These are phyloP conservation scores for Zeugodacus cucurbitae DNA, from an alignment of 1,140 invertebrate species.

Conservation along the genomic window DNA sequence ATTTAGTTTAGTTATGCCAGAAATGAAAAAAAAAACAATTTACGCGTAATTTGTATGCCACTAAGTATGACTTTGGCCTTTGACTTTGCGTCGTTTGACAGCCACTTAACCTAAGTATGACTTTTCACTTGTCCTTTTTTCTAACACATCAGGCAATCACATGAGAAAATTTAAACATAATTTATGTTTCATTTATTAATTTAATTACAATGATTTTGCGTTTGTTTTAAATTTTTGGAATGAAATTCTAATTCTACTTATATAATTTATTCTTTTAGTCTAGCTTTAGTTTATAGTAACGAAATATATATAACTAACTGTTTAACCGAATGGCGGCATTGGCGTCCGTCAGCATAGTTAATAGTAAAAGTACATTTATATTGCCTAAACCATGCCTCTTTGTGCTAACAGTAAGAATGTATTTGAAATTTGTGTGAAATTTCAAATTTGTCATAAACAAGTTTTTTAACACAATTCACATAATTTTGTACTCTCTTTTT, in stretches of 20 bases:
- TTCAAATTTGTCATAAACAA: not conserved
- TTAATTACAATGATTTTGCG: not conserved
- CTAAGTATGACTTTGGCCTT: no score
- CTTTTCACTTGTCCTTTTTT: constrained; percentile 54
- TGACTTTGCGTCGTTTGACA: no score
- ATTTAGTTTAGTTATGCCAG: constrained; percentile 25
- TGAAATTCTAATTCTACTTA: constrained; percentile 43
- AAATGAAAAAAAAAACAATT: no score
- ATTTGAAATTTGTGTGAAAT: not conserved
- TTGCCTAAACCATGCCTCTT: not conserved
- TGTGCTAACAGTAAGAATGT: not conserved
- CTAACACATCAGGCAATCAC: constrained; percentile 25
- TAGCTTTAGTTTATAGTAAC: not conserved
- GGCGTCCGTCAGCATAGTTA: not conserved
- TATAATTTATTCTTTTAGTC: constrained; percentile 41
- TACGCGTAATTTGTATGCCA: constrained; percentile 1
- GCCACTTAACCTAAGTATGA: no score
- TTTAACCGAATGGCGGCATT: not conserved
- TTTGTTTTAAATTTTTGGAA: constrained; percentile 25
- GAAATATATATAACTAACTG: not conserved
- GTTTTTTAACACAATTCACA: not conserved
- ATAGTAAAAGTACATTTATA: not conserved
- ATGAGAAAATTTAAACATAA: not conserved
- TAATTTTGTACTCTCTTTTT: constrained; percentile 38
- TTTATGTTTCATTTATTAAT: constrained; percentile 28